Base-by-base conservation (phyloP, 2,113 vertebrate species). In the Hystrix brachyura region DNA sequence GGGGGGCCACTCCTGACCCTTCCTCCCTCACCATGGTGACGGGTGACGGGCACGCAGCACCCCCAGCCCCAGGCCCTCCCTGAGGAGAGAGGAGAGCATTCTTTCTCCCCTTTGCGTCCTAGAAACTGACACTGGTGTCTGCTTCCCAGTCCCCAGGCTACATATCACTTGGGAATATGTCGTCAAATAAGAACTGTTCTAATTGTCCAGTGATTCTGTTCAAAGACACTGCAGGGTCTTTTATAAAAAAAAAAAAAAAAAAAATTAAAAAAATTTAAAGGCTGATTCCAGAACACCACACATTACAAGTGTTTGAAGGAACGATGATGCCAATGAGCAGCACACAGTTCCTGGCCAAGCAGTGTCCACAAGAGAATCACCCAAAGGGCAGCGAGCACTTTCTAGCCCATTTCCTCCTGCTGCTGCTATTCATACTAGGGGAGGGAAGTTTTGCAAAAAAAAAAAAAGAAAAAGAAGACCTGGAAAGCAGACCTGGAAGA, bases 251-350 rank as follows among this genome's bases (percentile, higher is more conserved):
- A 3, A 15, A 8, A 14, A 64, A 15, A 79, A 74, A 90, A n/a
- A n/a, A n/a, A n/a, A n/a, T 55, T 4, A 38, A 59, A 32, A 65
- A 76, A 19, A 25, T 79, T 34, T 14, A 57, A 25, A 57, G 3
- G 12, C 43, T 51, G 62, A 89, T 17, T 80, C 25, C 21, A 67
- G 59, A 94, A 71, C 32, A 87, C 59, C 38, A 78, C 53, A 57
- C 0, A 1, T 18, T n/a, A 32, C 27, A 79, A 85, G 29, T 15
- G 60, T 71, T 21, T 53, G 72, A 85, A 59, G 55, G 46, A 18
- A 13, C 21, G 8, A n/a, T 0, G 0, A 46, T 0, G 15, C 64
- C 88, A 10, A 0, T 0, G 84, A 81, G 19, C 65, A 19, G n/a
- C 51, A 38, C 29, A 34, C 6, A 53, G 62, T 14, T 19, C 32